Evolutionary conservation across 2,888 invertebrate species (phyloP).

Genomic region (Ephialtes manifestator): DNA sequence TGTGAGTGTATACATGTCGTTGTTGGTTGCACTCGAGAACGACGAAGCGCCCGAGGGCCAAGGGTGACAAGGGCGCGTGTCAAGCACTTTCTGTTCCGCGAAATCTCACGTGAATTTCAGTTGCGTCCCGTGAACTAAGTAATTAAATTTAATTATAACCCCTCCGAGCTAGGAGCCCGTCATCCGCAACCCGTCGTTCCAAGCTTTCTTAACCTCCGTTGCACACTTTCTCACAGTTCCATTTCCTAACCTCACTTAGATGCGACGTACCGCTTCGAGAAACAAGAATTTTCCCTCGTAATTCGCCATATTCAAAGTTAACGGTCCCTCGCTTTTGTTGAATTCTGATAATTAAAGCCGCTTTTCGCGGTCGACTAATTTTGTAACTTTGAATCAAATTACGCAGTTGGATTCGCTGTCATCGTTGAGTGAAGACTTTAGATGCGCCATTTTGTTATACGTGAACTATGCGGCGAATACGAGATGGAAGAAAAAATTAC

Average conservation of each 20-base stretch:
- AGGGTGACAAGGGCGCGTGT: conserved; percentile 59
- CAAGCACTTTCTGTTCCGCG: conserved; percentile 74
- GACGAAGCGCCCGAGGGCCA: conserved; percentile 31
- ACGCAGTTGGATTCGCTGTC: background rate
- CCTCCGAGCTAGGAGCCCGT: conserved; percentile 76
- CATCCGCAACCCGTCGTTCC: conserved; percentile 73
- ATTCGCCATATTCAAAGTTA: background rate
- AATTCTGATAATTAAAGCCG: background rate
- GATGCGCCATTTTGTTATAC: background rate
- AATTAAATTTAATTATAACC: conserved; percentile 83
- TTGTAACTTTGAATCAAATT: background rate
- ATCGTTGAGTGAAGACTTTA: background rate
- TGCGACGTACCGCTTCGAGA: background rate
- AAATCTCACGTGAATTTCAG: conserved; percentile 79
- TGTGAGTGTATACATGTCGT: conserved; percentile 9
- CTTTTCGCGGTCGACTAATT: background rate
- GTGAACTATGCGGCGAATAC: too few species aligned
- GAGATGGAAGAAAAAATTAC: too few species aligned
- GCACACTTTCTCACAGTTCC: conserved; percentile 31
- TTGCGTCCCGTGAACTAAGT: conserved; percentile 77
- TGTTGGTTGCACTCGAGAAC: conserved; percentile 40
- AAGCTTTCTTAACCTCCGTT: conserved; percentile 45
- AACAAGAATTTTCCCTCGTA: background rate
- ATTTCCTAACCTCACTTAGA: background rate
- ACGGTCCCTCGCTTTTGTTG: background rate